These are phyloP conservation scores for Odontamblyopus lacepedii DNA, from an alignment of 2,797 vertebrate species.

Conservation along the genomic window DNA sequence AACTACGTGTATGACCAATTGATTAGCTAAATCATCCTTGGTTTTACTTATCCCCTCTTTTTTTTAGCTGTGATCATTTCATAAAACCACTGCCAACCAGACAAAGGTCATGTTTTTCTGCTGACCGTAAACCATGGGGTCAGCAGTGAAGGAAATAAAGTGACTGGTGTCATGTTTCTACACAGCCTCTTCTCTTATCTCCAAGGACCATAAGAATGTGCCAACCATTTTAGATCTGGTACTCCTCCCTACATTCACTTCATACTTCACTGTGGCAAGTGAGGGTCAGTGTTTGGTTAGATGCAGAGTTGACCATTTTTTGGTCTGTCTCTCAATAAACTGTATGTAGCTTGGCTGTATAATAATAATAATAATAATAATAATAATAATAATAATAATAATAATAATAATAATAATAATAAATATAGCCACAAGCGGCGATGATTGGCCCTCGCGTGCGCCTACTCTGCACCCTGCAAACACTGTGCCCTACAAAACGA, in stretches of 20 bases:
- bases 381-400: too few relatives aligned
- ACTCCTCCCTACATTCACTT: conserved; percentile 33
- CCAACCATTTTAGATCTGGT: conserved; percentile 28
- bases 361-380: too few relatives aligned
- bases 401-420: too few relatives aligned
- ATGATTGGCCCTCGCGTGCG: too few relatives aligned
- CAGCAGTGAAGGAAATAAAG: conserved; percentile 33
- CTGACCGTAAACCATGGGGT: conserved; percentile 25
- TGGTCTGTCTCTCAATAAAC: conserved; percentile 6
- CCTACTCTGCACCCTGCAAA: too few relatives aligned
- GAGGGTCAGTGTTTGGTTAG: conserved; percentile 19
- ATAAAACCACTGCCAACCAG: background rate
- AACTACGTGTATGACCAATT: too few relatives aligned
- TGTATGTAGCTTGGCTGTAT: conserved; percentile 8
- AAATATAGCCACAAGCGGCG: too few relatives aligned
- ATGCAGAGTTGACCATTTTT: conserved; percentile 33
- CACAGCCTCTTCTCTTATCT: conserved; percentile 33
- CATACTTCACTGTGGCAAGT: conserved; percentile 31
- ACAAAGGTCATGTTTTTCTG: background rate
- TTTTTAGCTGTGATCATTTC: too few relatives aligned
- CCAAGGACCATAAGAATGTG: conserved; percentile 47
- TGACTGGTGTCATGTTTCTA: conserved; percentile 43
- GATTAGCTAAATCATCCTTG: too few relatives aligned
- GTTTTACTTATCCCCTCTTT: too few relatives aligned
- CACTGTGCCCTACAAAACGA: too few relatives aligned